A percentile compares a stretch with the other conserved stretches of the same genome.
phyloP scores from a whole-genome alignment of 2,113 vertebrate species.

The Microcebus griseorufus region DNA sequence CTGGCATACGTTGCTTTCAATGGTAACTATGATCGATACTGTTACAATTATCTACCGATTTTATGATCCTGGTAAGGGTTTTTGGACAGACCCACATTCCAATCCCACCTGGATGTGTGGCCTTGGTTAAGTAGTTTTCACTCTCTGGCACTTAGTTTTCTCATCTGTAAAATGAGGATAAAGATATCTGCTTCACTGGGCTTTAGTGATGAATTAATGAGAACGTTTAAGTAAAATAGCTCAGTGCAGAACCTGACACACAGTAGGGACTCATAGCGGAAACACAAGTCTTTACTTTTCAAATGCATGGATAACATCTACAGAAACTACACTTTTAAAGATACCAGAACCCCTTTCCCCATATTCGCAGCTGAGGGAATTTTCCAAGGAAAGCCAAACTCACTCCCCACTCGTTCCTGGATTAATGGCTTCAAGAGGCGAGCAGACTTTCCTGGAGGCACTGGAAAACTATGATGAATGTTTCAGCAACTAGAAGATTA shows the following conservation, averaged over 20 bases:
- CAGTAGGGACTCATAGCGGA: neutral
- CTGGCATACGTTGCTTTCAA: too few relatives aligned
- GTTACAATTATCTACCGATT: neutral
- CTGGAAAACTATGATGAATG: constrained; percentile 82
- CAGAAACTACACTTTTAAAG: neutral
- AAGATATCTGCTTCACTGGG: neutral
- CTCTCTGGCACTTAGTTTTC: neutral
- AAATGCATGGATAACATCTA: constrained; percentile 39
- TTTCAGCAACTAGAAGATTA: constrained; percentile 83
- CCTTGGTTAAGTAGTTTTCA: neutral
- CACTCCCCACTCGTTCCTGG: constrained; percentile 15
- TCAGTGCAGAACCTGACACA: rapidly evolving
- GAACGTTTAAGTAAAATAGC: neutral
- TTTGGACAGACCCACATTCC: neutral
- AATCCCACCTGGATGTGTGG: too few relatives aligned
- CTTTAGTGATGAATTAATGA: neutral
- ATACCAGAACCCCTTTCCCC: neutral
- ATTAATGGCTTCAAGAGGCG: constrained; percentile 78
- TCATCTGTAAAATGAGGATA: neutral
- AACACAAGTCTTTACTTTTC: constrained; percentile 59
- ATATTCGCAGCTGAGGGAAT: constrained; percentile 29
- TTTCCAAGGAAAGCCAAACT: constrained; percentile 65
- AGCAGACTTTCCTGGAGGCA: constrained; percentile 77
- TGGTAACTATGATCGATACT: neutral
- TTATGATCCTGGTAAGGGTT: neutral